phyloP scores from a whole-genome alignment of 2,888 invertebrate species.

The Chymomyza caudatula region DNA sequence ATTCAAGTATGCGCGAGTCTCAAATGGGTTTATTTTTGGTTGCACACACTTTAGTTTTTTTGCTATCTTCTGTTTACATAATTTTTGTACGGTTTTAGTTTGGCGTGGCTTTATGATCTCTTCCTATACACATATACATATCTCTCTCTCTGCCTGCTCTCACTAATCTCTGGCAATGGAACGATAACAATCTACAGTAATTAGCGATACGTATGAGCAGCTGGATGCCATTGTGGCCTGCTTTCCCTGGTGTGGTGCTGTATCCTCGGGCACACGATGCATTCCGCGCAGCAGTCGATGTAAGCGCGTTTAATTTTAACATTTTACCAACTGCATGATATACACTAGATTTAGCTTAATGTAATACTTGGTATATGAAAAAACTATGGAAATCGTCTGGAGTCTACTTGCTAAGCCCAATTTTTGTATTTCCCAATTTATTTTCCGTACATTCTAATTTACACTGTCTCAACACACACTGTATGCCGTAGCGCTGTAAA shows the following conservation, averaged over 20 bases:
- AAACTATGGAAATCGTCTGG: background rate
- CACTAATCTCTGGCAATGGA: conserved; percentile 42
- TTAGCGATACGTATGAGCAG: conserved; percentile 85
- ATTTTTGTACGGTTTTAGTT: conserved; percentile 29
- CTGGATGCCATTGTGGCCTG: conserved; percentile 87
- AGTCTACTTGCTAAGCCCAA: too few relatives aligned
- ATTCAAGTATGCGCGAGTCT: conserved; percentile 82
- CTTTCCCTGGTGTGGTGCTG: conserved; percentile 85
- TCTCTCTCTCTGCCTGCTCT: conserved; percentile 40
- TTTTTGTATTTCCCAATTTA: background rate
- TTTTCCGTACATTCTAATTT: background rate
- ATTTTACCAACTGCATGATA: background rate
- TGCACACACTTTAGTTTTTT: conserved; percentile 15
- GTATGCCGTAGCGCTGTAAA: background rate
- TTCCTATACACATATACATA: conserved; percentile 27
- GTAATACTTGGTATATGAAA: background rate
- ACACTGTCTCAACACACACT: background rate
- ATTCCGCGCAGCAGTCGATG: conserved; percentile 82
- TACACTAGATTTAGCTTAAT: background rate
- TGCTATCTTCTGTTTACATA: conserved; percentile 9
- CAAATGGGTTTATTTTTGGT: conserved; percentile 1
- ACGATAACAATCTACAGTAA: conserved; percentile 66
- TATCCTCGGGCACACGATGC: conserved; percentile 81
- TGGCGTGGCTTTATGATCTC: conserved; percentile 58
- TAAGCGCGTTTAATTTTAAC: conserved; percentile 76